These are phyloP conservation scores for Thalpophila matura DNA, from an alignment of 2,888 invertebrate species.

Conservation along the genomic window DNA sequence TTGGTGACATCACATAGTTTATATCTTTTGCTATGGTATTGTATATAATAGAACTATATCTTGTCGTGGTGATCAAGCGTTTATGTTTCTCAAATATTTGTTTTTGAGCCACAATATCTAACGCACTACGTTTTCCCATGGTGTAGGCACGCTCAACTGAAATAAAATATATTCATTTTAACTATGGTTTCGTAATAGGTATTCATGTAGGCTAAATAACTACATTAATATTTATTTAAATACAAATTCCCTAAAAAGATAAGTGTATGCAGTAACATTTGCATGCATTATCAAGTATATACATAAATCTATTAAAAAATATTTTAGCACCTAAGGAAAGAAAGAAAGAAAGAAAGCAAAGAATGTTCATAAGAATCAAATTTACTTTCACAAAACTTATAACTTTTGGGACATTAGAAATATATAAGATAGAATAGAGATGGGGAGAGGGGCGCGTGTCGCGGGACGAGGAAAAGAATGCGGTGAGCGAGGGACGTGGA, in stretches of 20 bases:
- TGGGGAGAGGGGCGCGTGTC: constrained; percentile 23
- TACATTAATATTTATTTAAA: constrained; percentile 27
- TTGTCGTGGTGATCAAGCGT: constrained; percentile 14
- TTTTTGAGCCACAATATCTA: constrained; percentile 18
- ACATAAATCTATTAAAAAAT: no score
- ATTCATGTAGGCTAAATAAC: constrained; percentile 28
- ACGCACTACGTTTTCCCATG: constrained; percentile 17
- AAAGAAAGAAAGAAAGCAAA: no score
- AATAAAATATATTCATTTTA: constrained; percentile 23
- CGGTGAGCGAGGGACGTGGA: constrained; percentile 23
- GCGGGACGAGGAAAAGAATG: constrained; percentile 23
- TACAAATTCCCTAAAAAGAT: constrained; percentile 23
- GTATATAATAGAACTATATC: constrained; percentile 15
- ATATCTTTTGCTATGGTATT: constrained; percentile 16
- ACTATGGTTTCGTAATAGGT: constrained; percentile 24
- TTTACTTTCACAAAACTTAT: no score
- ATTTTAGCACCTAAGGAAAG: constrained; percentile 17
- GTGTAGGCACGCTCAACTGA: constrained; percentile 17
- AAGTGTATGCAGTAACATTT: constrained; percentile 23
- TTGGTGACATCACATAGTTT: constrained; percentile 20
- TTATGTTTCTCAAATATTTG: constrained; percentile 18
- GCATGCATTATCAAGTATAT: constrained; percentile 21
- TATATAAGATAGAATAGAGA: constrained; percentile 23
- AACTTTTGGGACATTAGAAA: constrained; percentile 18
- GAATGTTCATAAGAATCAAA: no score